Percentiles rank a stretch among this genome's conserved stretches.
Evolutionary conservation across 2,888 invertebrate genomes (phyloP).

Genomic region (Drosophila barbarae): DNA sequence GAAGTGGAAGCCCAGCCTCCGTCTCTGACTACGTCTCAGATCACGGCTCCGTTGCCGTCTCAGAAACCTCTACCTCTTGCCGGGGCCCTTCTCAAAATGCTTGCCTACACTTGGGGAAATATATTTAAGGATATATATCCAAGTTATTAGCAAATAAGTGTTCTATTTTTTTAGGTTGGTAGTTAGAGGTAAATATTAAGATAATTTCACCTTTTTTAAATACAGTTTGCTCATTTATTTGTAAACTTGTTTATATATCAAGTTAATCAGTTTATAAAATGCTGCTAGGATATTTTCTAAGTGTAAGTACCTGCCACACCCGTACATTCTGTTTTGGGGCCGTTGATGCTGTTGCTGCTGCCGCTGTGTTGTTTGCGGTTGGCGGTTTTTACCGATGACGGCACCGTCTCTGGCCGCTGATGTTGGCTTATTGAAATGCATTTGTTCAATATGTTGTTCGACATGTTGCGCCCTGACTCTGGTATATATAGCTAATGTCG

Average conservation of each 20-base stretch:
- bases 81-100: slow-evolving; percentile 23
- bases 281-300: neutral
- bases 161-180: neutral
- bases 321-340: slow-evolving; percentile 25
- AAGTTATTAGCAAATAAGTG: neutral
- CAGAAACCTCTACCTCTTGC: neutral
- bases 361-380: slow-evolving; percentile 35
- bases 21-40: slow-evolving; percentile 14
- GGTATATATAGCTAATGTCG: slow-evolving; percentile 44
- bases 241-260: neutral
- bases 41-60: slow-evolving; percentile 7
- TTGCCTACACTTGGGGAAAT: slow-evolving; percentile 11
- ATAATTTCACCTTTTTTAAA: neutral
- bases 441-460: slow-evolving; percentile 71
- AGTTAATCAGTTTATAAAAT: neutral
- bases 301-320: slow-evolving; percentile 30
- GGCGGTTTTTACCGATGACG: slow-evolving; percentile 46
- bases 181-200: accelerated
- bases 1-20: slow-evolving; percentile 39
- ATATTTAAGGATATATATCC: neutral
- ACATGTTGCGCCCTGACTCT: slow-evolving; percentile 55
- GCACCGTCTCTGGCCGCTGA: slow-evolving; percentile 53
- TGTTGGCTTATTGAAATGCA: slow-evolving; percentile 72
- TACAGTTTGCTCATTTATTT: neutral
- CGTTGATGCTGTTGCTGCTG: slow-evolving; percentile 37